These are phyloP conservation scores for Apteryx mantelli DNA, from an alignment of 2,113 vertebrate genomes.

Conservation along the genomic window DNA sequence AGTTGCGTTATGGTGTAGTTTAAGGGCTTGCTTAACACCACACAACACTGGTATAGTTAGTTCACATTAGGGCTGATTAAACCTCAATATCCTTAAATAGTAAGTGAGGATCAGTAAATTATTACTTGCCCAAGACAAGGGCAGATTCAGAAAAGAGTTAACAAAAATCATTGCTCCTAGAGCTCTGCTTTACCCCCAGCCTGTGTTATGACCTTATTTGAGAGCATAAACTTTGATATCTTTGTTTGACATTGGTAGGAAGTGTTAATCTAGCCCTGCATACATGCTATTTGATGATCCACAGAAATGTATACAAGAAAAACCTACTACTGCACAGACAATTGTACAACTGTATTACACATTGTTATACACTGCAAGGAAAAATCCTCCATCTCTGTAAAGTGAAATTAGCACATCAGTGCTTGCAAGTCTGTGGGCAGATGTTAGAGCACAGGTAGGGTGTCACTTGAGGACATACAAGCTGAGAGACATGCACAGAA, in stretches of 20 bases:
- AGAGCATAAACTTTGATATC: neutral
- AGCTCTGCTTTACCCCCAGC: neutral
- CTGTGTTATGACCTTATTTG: neutral
- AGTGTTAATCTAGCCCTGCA: fast-evolving
- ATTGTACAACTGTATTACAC: neutral
- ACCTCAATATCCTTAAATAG: neutral
- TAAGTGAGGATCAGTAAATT: fast-evolving
- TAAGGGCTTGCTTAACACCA: too few species aligned
- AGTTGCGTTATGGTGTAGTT: too few species aligned
- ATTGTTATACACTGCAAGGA: fast-evolving
- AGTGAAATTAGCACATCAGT: neutral
- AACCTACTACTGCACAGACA: neutral
- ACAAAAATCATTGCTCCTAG: neutral
- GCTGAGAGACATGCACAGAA: neutral
- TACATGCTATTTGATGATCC: too few species aligned
- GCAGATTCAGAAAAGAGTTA: neutral
- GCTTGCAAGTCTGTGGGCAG: neutral
- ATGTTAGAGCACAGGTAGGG: neutral
- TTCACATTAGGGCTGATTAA: neutral
- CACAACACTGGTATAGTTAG: neutral
- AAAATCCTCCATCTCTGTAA: neutral
- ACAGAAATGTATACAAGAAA: neutral
- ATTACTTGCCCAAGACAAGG: neutral
- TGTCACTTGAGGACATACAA: conserved; percentile 31
- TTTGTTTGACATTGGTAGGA: neutral